These are phyloP conservation scores for Trachelus tabidus DNA, from an alignment of 2,888 invertebrate species.

Conservation along the genomic window DNA sequence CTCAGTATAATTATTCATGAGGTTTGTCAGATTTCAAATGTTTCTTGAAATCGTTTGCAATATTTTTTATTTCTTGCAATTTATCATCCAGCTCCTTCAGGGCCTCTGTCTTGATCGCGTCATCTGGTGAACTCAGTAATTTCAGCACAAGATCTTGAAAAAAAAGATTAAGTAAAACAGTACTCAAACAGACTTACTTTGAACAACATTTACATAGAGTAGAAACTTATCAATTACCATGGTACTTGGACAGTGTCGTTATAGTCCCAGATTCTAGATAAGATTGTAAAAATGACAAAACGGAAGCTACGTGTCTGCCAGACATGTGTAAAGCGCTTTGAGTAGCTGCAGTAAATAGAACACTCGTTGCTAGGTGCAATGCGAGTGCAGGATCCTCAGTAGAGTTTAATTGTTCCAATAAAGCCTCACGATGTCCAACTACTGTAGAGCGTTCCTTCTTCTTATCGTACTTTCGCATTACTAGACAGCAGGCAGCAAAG, in stretches of 20 bases:
- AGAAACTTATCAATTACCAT: conserved; percentile 73
- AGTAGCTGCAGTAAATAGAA: conserved; percentile 84
- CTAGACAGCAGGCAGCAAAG: conserved; percentile 79
- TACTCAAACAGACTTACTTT: conserved; percentile 1
- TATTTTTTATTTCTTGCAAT: conserved; percentile 67
- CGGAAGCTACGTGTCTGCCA: conserved; percentile 89
- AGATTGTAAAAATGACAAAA: conserved; percentile 79
- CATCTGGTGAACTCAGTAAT: conserved; percentile 69
- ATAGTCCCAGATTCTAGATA: conserved; percentile 77
- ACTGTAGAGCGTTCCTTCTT: conserved; percentile 85
- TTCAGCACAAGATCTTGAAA: conserved; percentile 75
- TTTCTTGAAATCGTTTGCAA: conserved; percentile 69
- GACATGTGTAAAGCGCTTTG: conserved; percentile 91
- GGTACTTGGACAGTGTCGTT: conserved; percentile 75
- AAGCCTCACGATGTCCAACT: conserved; percentile 82
- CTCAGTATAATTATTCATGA: conserved; percentile 34
- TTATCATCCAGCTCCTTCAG: conserved; percentile 68
- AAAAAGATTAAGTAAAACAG: conserved; percentile 17
- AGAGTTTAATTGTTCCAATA: conserved; percentile 81
- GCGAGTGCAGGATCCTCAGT: conserved; percentile 83
- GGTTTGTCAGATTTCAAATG: conserved; percentile 54
- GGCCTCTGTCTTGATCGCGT: conserved; percentile 67
- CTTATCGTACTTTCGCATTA: conserved; percentile 89
- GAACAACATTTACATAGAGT: not conserved
- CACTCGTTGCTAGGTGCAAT: conserved; percentile 80